Base-by-base conservation (phyloP, 2,888 invertebrate genomes). In the Cephus sareptanus region DNA sequence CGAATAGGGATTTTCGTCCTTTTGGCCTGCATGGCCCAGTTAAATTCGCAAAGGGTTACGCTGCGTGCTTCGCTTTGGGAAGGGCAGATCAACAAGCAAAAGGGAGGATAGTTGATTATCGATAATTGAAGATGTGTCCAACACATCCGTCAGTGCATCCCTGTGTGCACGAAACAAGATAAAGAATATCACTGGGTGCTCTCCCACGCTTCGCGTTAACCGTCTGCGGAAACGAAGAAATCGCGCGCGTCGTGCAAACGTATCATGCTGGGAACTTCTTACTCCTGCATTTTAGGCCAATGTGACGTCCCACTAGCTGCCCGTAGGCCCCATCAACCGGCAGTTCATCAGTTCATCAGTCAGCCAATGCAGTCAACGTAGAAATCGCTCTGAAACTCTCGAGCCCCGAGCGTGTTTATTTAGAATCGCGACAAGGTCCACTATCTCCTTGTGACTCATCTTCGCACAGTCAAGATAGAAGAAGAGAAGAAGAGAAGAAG, bases 401-500 rank as follows among this genome's bases (percentile, higher is more conserved):
- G 70, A 40, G 15, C 15, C 15, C 77, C 82, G 74, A 81, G 79
- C 83, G 87, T 87, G 87, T 88, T 89, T 89, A 89, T 89, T 87
- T 88, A 87, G 85, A 89, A 88, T 85, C 87, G 83, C 85, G 84
- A 84, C 85, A 85, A 85, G 87, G 85, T 89, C 86, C 84, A 79
- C 81, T 80, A 73, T 83, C 82, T 79, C 75, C 69, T 74, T 82
- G 77, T 83, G 84, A 82, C 81, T 83, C 83, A 83, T 77, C 80
- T 75, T 77, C 80, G 80, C 79, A 75, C 81, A 73, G 79, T 78
- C 78, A 77, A 81, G 80, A 74, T 73, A 78, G 73, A 71, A 69
- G 71, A 68, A 77, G 77, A 76, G 79, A 83, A 77, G 34, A 34
- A 74, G 74, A 78, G 73, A 71, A 70, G 71, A 69, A 79, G 77